Evolutionary conservation across 2,888 invertebrate species (phyloP).

Genomic region (Trichopria drosophilae): DNA sequence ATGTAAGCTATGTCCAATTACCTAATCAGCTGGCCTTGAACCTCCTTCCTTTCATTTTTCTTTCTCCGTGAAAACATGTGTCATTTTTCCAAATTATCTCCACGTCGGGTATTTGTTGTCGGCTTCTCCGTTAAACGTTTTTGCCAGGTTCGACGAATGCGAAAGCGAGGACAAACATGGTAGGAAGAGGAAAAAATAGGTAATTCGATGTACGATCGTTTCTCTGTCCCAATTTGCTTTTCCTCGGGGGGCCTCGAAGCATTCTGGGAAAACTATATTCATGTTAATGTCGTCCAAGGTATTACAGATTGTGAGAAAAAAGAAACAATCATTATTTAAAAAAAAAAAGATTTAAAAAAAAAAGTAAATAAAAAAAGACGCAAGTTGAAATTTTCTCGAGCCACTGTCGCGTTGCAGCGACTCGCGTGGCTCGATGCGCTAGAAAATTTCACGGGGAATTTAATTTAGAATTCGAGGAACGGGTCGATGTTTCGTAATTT

Average conservation of each 20-base stretch:
- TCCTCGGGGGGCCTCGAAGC: slow-evolving; percentile 51
- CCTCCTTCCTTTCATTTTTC: slow-evolving; percentile 6
- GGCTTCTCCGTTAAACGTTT: slow-evolving; percentile 12
- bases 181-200: slow-evolving; percentile 32
- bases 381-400: slow-evolving; percentile 36
- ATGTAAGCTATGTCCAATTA: slow-evolving; percentile 45
- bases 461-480: slow-evolving; percentile 23
- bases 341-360: slow-evolving; percentile 8
- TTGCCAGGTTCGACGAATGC: slow-evolving; percentile 22
- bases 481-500: slow-evolving; percentile 48
- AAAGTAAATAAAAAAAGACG: slow-evolving; percentile 21
- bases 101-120: slow-evolving; percentile 10
- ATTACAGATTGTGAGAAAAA: slow-evolving; percentile 35
- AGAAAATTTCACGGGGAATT: slow-evolving; percentile 41
- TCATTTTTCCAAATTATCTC: too few relatives aligned
- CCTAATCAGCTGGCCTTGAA: slow-evolving; percentile 34
- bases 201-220: slow-evolving; percentile 51
- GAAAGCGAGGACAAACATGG: not conserved
- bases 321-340: too few relatives aligned
- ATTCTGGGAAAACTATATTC: slow-evolving; percentile 52
- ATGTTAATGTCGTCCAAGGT: slow-evolving; percentile 44
- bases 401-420: slow-evolving; percentile 21
- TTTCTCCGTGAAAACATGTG: too few relatives aligned
- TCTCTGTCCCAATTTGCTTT: slow-evolving; percentile 51
- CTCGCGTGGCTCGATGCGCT: slow-evolving; percentile 34